These are phyloP conservation scores for Phortica variegata DNA, from an alignment of 1,140 invertebrate genomes.

Conservation along the genomic window DNA sequence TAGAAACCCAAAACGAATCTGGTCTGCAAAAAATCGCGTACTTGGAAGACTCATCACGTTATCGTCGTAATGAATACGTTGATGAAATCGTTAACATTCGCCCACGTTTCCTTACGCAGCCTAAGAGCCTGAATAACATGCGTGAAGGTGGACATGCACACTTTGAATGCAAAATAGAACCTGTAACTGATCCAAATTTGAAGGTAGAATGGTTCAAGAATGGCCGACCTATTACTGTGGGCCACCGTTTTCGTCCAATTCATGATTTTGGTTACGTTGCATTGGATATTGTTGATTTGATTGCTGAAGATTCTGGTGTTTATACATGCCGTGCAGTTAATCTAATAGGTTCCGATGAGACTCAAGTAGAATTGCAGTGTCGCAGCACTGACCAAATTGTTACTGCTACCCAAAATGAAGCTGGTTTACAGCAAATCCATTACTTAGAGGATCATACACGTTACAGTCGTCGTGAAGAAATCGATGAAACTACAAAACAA, in stretches of 20 bases:
- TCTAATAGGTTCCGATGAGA: constrained; percentile 83
- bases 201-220: constrained; percentile 95
- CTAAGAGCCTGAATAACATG: constrained; percentile 81
- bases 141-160: constrained; percentile 91
- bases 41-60: constrained; percentile 82
- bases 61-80: constrained; percentile 77
- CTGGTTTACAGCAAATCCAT: constrained; percentile 82
- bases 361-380: constrained; percentile 70
- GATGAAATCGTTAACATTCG: constrained; percentile 82
- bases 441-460: constrained; percentile 80
- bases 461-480: constrained; percentile 70
- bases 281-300: constrained; percentile 85
- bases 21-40: constrained; percentile 89
- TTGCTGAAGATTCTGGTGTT: constrained; percentile 89
- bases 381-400: constrained; percentile 76
- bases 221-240: constrained; percentile 82
- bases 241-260: constrained; percentile 88
- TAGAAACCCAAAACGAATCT: constrained; percentile 83
- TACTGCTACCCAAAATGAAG: constrained; percentile 80
- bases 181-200: constrained; percentile 91
- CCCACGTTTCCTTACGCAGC: constrained; percentile 81
- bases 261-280: constrained; percentile 96
- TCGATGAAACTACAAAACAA: constrained; percentile 83
- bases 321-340: constrained; percentile 92
- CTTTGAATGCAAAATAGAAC: constrained; percentile 96